A percentile compares a stretch with the other conserved stretches of the same genome.
phyloP scores from a whole-genome alignment of 35 echinoderm and acorn worm genomes.

The Patiria miniata region DNA sequence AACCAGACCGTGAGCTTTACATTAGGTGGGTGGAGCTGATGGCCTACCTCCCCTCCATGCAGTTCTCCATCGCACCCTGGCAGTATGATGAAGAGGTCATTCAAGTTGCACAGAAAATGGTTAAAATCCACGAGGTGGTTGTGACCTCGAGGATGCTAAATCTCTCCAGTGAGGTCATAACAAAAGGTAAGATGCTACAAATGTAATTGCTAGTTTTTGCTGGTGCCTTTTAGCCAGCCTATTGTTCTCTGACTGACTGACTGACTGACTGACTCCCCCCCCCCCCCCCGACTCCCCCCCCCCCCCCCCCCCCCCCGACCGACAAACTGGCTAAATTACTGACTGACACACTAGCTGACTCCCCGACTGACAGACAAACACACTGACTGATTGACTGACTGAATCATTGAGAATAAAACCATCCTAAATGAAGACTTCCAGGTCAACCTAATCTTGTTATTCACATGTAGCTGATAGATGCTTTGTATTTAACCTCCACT shows the following conservation, averaged over 20 bases:
- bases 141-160: slow-evolving; percentile 42
- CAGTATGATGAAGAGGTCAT: slow-evolving; percentile 67
- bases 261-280: neutral
- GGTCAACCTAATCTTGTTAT: too few relatives aligned
- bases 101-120: slow-evolving; percentile 56
- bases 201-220: neutral
- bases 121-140: slow-evolving; percentile 58
- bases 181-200: slow-evolving; percentile 59
- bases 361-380: too few relatives aligned
- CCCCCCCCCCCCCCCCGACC: too few relatives aligned
- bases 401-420: too few relatives aligned
- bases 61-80: slow-evolving; percentile 88
- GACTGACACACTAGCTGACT: too few relatives aligned
- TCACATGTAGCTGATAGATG: too few relatives aligned
- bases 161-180: slow-evolving; percentile 39
- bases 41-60: slow-evolving; percentile 85
- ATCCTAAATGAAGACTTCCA: too few relatives aligned
- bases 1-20: slow-evolving; percentile 73
- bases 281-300: too few relatives aligned
- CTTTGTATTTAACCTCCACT: too few relatives aligned
- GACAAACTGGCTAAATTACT: too few relatives aligned
- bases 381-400: too few relatives aligned
- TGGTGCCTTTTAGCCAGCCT: neutral
- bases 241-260: neutral
- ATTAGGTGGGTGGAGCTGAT: slow-evolving; percentile 78